A percentile compares a stretch with the other conserved stretches of the same genome.
Conservation (phyloP, 2,113 vertebrate genomes). For the Smithornis capensis region DNA sequence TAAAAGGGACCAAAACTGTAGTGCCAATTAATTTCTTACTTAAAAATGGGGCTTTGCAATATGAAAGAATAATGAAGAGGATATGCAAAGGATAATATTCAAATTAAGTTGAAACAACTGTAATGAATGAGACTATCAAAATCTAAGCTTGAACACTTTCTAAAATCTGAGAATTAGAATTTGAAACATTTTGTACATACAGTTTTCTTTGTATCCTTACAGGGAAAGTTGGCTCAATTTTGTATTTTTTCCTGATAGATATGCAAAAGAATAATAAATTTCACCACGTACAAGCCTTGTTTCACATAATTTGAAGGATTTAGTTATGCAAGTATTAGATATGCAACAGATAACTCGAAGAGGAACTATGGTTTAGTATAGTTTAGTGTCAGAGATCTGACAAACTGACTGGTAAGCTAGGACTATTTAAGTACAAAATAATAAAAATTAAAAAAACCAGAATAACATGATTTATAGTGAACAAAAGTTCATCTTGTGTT, state of each 20-base stretch:
- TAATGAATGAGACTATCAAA: slow-evolving; percentile 1
- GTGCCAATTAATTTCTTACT: neutral
- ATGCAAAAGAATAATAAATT: neutral
- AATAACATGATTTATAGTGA: neutral
- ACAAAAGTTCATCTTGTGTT: neutral
- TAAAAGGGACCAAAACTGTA: neutral
- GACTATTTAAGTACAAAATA: neutral
- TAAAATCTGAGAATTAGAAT: neutral
- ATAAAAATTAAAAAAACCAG: neutral
- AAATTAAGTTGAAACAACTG: neutral
- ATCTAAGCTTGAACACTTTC: neutral
- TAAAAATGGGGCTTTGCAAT: neutral
- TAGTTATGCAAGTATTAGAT: neutral
- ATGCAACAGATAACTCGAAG: neutral
- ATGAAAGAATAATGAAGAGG: neutral
- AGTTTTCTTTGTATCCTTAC: neutral
- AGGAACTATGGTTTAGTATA: neutral
- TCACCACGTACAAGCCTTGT: neutral
- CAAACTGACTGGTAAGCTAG: neutral
- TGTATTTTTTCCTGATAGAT: neutral
- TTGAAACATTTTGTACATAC: neutral
- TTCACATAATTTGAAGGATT: neutral
- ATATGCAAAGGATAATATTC: neutral
- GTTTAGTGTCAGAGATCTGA: neutral
- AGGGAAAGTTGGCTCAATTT: neutral